phyloP scores from a whole-genome alignment of 2,113 vertebrate genomes.

The Apistogramma diplotaenia region DNA sequence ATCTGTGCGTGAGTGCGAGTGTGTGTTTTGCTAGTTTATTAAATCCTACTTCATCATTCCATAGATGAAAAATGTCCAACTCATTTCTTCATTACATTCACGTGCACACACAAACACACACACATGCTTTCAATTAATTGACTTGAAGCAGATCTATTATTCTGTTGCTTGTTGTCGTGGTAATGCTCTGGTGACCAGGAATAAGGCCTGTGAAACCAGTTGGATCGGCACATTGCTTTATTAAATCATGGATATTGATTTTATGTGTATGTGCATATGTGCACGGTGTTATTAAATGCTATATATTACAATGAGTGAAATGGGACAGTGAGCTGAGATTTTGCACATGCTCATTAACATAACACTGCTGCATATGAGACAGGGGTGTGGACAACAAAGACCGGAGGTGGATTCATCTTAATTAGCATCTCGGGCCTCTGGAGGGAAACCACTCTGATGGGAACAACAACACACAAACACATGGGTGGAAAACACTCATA shows the following conservation, averaged over 20 bases:
- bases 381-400: constrained; percentile 79
- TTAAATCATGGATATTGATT: constrained; percentile 99
- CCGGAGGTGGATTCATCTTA: constrained; percentile 97
- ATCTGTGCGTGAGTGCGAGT: constrained; percentile 43
- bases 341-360: constrained; percentile 88
- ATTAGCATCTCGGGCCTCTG: constrained; percentile 93
- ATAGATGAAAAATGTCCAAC: constrained; percentile 52
- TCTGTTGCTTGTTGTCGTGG: constrained; percentile 44
- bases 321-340: constrained; percentile 81
- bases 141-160: constrained; percentile 57
- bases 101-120: background rate
- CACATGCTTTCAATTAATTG: constrained; percentile 59
- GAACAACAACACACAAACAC: constrained; percentile 50
- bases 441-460: constrained; percentile 85
- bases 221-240: constrained; percentile 90
- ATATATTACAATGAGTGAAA: constrained; percentile 97
- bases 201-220: constrained; percentile 77
- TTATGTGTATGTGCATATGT: constrained; percentile 29
- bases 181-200: constrained; percentile 45
- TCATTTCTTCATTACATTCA: constrained; percentile 9
- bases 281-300: constrained; percentile 94
- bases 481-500: background rate
- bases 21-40: constrained; percentile 42
- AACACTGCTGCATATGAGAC: constrained; percentile 94
- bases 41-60: constrained; percentile 67